Evolutionary conservation across 2,113 vertebrate genomes (phyloP), one percentile per base, ranked within the genome.

Genomic region (Porphyrio hochstetteri): DNA sequence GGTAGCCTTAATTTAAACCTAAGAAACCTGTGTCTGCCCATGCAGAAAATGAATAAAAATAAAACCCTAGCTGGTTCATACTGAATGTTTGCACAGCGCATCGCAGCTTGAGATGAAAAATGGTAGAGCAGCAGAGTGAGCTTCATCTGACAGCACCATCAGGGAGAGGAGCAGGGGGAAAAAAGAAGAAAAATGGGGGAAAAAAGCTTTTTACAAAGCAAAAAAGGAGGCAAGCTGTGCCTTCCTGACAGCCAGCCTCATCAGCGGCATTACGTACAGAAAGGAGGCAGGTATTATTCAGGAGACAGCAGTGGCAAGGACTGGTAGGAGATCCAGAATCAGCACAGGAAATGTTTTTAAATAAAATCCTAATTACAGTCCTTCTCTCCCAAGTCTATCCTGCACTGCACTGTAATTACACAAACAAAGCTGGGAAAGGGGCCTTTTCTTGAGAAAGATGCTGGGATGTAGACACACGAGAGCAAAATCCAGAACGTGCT

Each of bases 361-460:
- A 52, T 64, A 65, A 60, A 74, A 60, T n/a, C 64, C 79, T 91
- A 84, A 93, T 95, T 85, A 91, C 4, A 69, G 83, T 20, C 44
- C 68, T 88, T 64, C 42, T 86, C 46, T 83, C 56, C 40, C 71
- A 16, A 16, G 57, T 13, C 56, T 59, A 4, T 82, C 69, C 94
- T 63, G 81, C 27, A 69, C 61, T 79, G 70, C 76, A 38, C 93
- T 86, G 72, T 83, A 90, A 94, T 94, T 80, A 86, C 63, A 36
- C 1, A 88, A 83, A 52, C 56, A 70, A 75, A 86, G 82, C 71
- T 83, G 67, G 7, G 38, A 53, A 44, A 5, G 56, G 33, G 50
- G 60, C 60, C 35, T 78, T 36, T 68, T 36, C 84, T 72, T 36
- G 19, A 44, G 64, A 42, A 48, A 77, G 53, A 23, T n/a, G 57